Evolutionary conservation across 2,888 invertebrate species (phyloP).

Genomic region (Nymphalis urticae): DNA sequence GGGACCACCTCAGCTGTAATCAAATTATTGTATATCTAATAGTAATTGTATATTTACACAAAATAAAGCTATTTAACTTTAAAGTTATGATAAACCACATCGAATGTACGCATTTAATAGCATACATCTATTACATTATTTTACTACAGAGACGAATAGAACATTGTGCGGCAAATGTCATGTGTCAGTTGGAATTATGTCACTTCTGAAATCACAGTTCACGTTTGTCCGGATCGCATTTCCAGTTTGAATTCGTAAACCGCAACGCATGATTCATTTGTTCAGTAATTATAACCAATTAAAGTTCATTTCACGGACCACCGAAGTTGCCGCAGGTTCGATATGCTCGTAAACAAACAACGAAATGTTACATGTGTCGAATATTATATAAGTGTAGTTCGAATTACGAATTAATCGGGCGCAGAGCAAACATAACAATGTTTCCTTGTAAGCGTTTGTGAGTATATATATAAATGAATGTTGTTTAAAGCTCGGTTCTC

Average conservation of each 20-base stretch:
- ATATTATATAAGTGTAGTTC: conserved; percentile 8
- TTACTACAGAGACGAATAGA: conserved; percentile 26
- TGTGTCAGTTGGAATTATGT: conserved; percentile 36
- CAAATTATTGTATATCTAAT: too few relatives aligned
- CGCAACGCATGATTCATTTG: conserved; percentile 43
- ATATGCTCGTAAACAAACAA: conserved; percentile 26
- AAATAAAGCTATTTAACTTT: neutral
- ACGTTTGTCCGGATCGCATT: conserved; percentile 42
- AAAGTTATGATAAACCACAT: neutral
- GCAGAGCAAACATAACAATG: conserved; percentile 4
- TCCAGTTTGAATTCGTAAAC: conserved; percentile 38
- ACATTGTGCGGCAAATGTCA: conserved; percentile 27
- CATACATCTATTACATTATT: conserved; percentile 13
- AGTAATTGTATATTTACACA: neutral
- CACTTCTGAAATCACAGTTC: conserved; percentile 31
- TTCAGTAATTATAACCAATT: conserved; percentile 42
- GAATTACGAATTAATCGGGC: conserved; percentile 14
- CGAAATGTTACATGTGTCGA: neutral
- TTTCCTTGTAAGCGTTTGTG: conserved; percentile 19
- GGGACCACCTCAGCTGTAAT: too few relatives aligned
- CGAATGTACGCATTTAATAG: neutral
- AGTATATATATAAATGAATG: conserved; percentile 29
- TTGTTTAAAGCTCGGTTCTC: conserved; percentile 27
- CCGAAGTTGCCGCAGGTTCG: conserved; percentile 34
- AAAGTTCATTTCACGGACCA: conserved; percentile 41